Percentiles rank a stretch among this genome's conserved stretches.
phyloP scores from a whole-genome alignment of 2,113 vertebrate genomes.

The Catharus fuscescens region DNA sequence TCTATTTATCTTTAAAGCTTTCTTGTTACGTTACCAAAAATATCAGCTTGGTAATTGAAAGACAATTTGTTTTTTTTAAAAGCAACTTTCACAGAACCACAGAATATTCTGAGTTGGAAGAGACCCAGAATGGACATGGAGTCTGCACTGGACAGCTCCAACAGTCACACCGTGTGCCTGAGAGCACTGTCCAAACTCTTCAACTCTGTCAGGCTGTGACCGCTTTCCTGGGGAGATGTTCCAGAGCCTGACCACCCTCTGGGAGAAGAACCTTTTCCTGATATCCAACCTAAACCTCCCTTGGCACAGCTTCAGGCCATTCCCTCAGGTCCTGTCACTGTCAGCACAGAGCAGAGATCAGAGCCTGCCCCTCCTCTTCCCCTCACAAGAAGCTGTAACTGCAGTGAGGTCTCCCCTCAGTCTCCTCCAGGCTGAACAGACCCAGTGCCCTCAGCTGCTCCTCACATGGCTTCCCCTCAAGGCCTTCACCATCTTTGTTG shows the following conservation, averaged over 20 bases:
- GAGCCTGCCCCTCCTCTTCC: accelerated
- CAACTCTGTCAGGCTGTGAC: neutral
- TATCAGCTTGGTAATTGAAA: neutral
- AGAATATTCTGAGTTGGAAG: neutral
- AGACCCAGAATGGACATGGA: neutral
- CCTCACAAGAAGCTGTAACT: no score
- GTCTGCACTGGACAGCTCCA: neutral
- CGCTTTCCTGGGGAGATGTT: neutral
- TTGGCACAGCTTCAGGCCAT: neutral
- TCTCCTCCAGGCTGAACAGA: no score
- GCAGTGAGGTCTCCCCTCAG: no score
- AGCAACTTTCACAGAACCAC: neutral
- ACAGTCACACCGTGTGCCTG: neutral
- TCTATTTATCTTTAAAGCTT: neutral
- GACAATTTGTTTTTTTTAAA: neutral
- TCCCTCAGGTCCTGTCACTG: accelerated
- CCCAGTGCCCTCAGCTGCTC: no score
- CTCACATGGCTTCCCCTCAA: no score
- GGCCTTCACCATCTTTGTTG: no score
- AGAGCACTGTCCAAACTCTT: neutral
- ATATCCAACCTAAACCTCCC: neutral
- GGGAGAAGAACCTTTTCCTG: accelerated
- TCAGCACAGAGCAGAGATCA: neutral
- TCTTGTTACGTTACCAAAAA: neutral
- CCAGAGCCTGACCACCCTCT: no score